Conservation (phyloP, 2,113 vertebrate genomes). For the Malurus melanocephalus region DNA sequence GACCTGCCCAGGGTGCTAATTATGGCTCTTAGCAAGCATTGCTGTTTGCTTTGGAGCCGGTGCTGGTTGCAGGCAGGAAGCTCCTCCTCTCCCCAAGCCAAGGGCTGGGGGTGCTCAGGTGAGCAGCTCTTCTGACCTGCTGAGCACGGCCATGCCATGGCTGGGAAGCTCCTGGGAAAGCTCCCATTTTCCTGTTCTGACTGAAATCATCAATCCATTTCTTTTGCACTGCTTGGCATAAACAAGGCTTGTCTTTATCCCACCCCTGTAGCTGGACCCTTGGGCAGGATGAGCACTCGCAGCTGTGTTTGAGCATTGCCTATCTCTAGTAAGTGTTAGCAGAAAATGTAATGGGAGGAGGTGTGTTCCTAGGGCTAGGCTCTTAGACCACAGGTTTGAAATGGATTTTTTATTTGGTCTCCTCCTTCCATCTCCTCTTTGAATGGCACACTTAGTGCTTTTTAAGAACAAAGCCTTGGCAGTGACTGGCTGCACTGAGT, state of each 20-base stretch:
- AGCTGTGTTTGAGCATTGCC: neutral
- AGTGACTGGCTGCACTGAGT: fast-evolving
- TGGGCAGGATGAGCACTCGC: neutral
- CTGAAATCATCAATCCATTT: fast-evolving
- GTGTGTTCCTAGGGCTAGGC: neutral
- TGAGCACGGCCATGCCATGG: fast-evolving
- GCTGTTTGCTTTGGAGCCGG: neutral
- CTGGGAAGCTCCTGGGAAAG: neutral
- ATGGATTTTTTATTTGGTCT: neutral
- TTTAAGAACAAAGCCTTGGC: conserved; percentile 41
- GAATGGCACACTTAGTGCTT: conserved; percentile 5
- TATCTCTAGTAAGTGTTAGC: neutral
- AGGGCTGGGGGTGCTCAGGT: neutral
- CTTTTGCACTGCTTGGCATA: neutral
- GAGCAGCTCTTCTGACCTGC: neutral
- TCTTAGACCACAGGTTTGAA: neutral
- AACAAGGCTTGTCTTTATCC: neutral
- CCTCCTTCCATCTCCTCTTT: neutral
- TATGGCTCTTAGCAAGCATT: fast-evolving
- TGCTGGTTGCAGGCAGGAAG: neutral
- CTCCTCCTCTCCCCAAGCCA: fast-evolving
- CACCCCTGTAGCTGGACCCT: neutral
- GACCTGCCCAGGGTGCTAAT: neutral
- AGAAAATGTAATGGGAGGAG: neutral
- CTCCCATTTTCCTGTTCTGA: neutral